Evolutionary conservation across 2,888 invertebrate species (phyloP), one percentile per base, ranked within the genome.

Genomic region (Trisateles emortualis): DNA sequence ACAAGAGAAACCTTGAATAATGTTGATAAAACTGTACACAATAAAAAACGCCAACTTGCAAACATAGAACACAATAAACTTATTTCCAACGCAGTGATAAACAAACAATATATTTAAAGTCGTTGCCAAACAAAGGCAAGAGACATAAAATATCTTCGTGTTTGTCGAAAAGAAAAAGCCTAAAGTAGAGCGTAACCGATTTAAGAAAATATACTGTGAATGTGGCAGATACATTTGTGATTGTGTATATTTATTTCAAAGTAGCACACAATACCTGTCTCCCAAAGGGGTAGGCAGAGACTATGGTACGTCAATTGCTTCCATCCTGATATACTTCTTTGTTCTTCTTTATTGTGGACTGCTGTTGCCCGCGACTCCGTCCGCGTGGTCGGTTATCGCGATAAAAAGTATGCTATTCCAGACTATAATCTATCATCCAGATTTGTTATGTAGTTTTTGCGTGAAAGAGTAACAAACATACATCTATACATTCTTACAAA

Each of bases 91-190:
- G 40, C 17, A 53, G 38, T 55, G 62, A 62, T 49, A 54, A 64
- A 68, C 58, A 71, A 64, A 68, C 57, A 65, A n/a, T 62, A 68
- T 64, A 68, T 69, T 68, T 67, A 55, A 68, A 71, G 63, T 63
- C 60, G 59, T 64, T 64, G 44, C 58, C 64, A 66, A 65, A 64
- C 64, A 74, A 62, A 59, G 51, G 59, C 48, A 49, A 59, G 60
- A 53, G 59, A 57, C 61, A 64, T 75, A 65, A 72, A 72, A 75
- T 70, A 72, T 74, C 63, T 68, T 59, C 52, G 40, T 61, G 70
- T 72, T 71, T 71, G 69, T 68, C 61, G 66, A 52, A 57, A 62
- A 53, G 68, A 72, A 69, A 76, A 75, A 67, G 69, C 64, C 65
- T 63, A 68, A 75, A 78, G 61, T 74, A 56, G 55, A 56, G 59